Conservation (phyloP, 2,888 invertebrate genomes). For the Drosophila aldrichi region DNA sequence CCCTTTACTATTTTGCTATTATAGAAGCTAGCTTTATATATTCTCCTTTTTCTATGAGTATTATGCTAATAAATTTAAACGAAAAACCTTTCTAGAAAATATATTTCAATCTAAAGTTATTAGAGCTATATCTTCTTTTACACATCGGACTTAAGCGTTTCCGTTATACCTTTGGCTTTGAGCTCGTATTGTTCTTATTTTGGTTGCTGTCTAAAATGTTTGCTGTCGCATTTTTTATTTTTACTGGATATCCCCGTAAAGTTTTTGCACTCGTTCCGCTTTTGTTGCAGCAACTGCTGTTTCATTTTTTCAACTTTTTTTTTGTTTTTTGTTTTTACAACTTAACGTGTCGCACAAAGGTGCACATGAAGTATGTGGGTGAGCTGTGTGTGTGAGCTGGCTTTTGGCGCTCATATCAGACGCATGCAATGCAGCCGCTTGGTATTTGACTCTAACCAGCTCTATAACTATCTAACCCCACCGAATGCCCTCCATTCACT, state of each 20-base stretch:
- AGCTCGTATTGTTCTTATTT: constrained; percentile 25
- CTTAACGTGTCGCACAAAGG: constrained; percentile 77
- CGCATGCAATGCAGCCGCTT: constrained; percentile 65
- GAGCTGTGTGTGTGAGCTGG: not conserved
- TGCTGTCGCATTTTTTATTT: constrained; percentile 28
- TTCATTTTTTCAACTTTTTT: constrained; percentile 19
- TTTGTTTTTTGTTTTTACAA: constrained; percentile 42
- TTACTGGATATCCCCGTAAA: constrained; percentile 41
- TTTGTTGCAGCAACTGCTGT: constrained; percentile 47
- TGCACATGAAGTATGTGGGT: constrained; percentile 46
- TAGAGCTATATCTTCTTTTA: not conserved
- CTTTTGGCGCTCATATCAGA: constrained; percentile 56
- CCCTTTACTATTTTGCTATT: not conserved
- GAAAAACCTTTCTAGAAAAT: no score
- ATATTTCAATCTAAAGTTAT: not conserved
- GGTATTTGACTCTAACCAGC: constrained; percentile 67
- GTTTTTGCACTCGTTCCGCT: constrained; percentile 55
- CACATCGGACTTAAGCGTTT: constrained; percentile 12
- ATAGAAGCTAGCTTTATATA: no score
- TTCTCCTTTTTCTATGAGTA: no score
- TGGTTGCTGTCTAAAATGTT: constrained; percentile 50
- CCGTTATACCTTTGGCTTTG: constrained; percentile 16
- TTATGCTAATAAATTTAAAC: no score
- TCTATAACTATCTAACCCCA: constrained; percentile 42
- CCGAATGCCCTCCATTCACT: constrained; percentile 1